Conservation (phyloP, 2,888 invertebrate genomes). For the Brachyptera putata region DNA sequence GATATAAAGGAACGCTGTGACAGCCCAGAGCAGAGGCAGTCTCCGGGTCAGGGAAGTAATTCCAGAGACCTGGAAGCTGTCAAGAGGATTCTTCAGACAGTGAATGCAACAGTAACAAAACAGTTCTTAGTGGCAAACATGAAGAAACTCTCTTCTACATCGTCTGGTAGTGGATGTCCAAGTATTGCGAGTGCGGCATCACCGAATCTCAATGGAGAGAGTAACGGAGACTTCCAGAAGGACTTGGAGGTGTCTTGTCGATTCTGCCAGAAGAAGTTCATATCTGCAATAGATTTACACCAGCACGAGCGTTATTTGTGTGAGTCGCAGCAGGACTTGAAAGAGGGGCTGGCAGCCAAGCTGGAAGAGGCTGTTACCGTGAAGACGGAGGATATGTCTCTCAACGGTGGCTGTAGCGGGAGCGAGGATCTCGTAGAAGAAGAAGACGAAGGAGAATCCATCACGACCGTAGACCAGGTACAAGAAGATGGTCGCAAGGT, state of each 20-base stretch:
- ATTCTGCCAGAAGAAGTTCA: conserved; percentile 57
- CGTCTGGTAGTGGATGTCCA: conserved; percentile 41
- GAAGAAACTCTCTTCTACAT: conserved; percentile 57
- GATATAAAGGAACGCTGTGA: conserved; percentile 2
- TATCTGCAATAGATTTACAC: conserved; percentile 56
- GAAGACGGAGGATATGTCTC: conserved; percentile 45
- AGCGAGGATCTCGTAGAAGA: conserved; percentile 48
- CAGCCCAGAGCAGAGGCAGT: conserved; percentile 35
- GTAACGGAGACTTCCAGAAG: conserved; percentile 11
- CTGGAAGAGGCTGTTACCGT: conserved; percentile 61
- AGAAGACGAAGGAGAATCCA: conserved; percentile 38
- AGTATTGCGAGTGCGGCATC: conserved; percentile 30
- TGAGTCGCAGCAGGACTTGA: conserved; percentile 45
- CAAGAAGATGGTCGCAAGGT: conserved; percentile 67
- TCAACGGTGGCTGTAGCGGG: conserved; percentile 53
- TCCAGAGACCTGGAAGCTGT: conserved; percentile 57
- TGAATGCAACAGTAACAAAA: conserved; percentile 70
- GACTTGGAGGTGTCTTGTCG: conserved; percentile 48
- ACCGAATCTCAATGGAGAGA: conserved; percentile 13
- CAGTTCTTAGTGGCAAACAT: conserved; percentile 66
- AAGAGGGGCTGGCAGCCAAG: conserved; percentile 74
- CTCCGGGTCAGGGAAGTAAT: conserved; percentile 42
- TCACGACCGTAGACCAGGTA: conserved; percentile 37
- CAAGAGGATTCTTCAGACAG: conserved; percentile 68
- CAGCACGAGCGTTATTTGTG: conserved; percentile 62